Percentiles rank a stretch among this genome's conserved stretches.
phyloP scores from a whole-genome alignment of 2,888 invertebrate genomes.

The Slavum lentiscoides region DNA sequence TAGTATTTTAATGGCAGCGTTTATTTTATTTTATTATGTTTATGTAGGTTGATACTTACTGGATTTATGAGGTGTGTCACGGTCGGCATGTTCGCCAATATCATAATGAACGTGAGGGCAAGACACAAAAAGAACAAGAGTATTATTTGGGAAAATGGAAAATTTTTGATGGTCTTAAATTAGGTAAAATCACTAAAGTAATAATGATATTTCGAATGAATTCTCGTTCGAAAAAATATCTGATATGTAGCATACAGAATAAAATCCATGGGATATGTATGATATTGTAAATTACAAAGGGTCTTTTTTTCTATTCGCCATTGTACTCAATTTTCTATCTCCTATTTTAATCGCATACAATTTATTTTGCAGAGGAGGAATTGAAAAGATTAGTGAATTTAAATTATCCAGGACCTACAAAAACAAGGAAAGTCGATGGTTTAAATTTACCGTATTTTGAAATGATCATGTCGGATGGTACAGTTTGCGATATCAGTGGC shows the following conservation, averaged over 20 bases:
- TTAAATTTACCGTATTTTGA: conserved; percentile 84
- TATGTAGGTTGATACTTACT: conserved; percentile 79
- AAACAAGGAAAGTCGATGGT: conserved; percentile 77
- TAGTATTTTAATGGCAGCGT: neutral
- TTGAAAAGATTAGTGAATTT: conserved; percentile 40
- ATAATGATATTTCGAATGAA: conserved; percentile 12
- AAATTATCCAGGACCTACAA: conserved; percentile 45
- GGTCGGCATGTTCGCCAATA: conserved; percentile 89
- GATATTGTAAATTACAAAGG: too few relatives aligned
- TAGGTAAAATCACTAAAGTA: conserved; percentile 58
- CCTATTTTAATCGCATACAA: neutral
- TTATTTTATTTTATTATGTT: conserved; percentile 22
- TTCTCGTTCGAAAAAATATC: neutral
- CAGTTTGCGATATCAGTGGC: conserved; percentile 86
- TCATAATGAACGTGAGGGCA: conserved; percentile 92
- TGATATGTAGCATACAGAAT: neutral
- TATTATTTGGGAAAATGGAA: conserved; percentile 82
- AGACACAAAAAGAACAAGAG: conserved; percentile 76
- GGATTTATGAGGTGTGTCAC: conserved; percentile 97
- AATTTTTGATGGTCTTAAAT: conserved; percentile 66
- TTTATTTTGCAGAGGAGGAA: conserved; percentile 24
- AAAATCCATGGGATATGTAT: too few relatives aligned
- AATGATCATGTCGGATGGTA: conserved; percentile 85
- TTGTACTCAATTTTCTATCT: neutral
- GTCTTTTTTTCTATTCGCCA: too few relatives aligned